Evolutionary conservation across 2,888 invertebrate genomes (phyloP), one percentile per base, ranked within the genome.

Genomic region (Capitulum mitella): DNA sequence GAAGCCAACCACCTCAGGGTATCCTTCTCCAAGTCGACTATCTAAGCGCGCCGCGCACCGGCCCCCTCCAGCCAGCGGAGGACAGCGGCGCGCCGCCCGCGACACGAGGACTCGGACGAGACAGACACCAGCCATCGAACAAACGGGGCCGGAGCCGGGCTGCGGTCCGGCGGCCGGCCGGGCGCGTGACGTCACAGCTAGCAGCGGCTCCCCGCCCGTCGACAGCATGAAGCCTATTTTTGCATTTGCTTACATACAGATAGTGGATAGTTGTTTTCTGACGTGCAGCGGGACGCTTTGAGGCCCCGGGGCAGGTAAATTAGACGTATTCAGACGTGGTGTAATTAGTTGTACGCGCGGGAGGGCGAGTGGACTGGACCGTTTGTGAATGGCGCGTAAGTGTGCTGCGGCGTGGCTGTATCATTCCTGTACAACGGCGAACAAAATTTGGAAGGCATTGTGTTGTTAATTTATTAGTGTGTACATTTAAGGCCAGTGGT

Each of bases 1-100:
- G 98, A 99, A 87, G 96, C 97, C 86, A 97, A 97, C 87, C 98
- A 99, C 89, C 91, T 99, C 86, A 91, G 99, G 87, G 99, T 99
- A 83, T 98, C 98, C 83, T 99, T 99, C 90, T 98, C 98, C 84
- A 99, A 99, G 87, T 95, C 95, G 85, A 95, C 94, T 89, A 95
- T 95, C 90, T 95, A 93, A 75, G 5, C 37, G n/a, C n/a, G n/a
- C n/a, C n/a, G n/a, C n/a, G n/a, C n/a, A n/a, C n/a, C n/a, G n/a
- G n/a, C n/a, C n/a, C n/a, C 48, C 22, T 58, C n/a, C 48, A 22
- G 54, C 29, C 61, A 58, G 16, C 51, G 22, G 19, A 51, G 22
- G 19, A 51, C 6, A 22, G 22, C 51, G 12, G 51, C n/a, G n/a
- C n/a, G n/a, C n/a, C n/a, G n/a, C n/a, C n/a, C n/a, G n/a, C n/a